These are phyloP conservation scores for Octopus bimaculoides DNA, from an alignment of 1,140 invertebrate species.

Conservation along the genomic window DNA sequence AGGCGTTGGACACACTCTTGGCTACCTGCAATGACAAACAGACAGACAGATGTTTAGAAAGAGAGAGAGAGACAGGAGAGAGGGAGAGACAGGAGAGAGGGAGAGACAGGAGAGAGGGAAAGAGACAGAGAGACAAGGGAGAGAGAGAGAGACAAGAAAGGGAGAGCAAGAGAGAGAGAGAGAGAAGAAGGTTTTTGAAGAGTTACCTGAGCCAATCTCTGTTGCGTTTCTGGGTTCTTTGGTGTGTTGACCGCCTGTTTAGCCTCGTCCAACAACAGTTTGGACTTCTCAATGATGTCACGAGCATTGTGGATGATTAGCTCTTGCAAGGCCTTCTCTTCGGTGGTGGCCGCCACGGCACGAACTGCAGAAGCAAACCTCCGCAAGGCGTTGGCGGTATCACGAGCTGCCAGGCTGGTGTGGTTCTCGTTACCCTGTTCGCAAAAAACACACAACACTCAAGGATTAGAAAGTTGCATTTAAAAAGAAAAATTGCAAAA, in stretches of 20 bases:
- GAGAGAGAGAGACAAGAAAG: not conserved
- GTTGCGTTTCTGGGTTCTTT: slow-evolving; percentile 63
- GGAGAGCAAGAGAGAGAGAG: not conserved
- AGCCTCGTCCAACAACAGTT: slow-evolving; percentile 76
- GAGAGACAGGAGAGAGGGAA: not conserved
- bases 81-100: not conserved
- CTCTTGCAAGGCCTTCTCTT: slow-evolving; percentile 65
- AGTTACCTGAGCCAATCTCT: slow-evolving; percentile 63
- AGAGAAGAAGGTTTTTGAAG: not conserved
- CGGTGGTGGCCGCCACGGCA: slow-evolving; percentile 69
- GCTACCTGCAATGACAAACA: slow-evolving; percentile 49
- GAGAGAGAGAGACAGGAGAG: not conserved
- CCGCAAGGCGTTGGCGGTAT: slow-evolving; percentile 74
- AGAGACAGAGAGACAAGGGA: not conserved
- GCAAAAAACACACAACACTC: not conserved
- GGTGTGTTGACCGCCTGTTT: slow-evolving; percentile 67
- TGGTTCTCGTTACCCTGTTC: slow-evolving; percentile 74
- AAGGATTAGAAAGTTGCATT: slow-evolving; percentile 60
- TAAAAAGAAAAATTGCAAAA: not conserved
- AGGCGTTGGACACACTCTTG: slow-evolving; percentile 57
- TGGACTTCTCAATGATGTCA: slow-evolving; percentile 76
- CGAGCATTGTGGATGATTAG: slow-evolving; percentile 62
- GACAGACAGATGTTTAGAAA: not conserved
- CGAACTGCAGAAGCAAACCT: slow-evolving; percentile 69
- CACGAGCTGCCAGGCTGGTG: slow-evolving; percentile 76